Base-by-base conservation (phyloP, 2,797 vertebrate genomes). In the Helostoma temminkii region DNA sequence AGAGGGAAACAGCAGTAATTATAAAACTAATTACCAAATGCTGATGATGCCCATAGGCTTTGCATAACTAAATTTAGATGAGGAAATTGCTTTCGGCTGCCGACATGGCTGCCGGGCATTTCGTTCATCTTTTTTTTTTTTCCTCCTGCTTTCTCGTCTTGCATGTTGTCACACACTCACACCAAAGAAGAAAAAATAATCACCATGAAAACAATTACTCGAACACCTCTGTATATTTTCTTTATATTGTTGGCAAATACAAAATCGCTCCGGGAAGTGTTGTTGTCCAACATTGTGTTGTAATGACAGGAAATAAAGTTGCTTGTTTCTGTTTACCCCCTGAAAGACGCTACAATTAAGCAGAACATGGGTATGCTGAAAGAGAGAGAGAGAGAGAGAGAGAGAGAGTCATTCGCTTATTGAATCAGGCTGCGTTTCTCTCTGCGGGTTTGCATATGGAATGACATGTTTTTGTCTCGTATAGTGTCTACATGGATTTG, bases 11-110 rank as follows among this genome's bases (percentile, higher is more conserved):
- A 81, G 85, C 75, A 84, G 88, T 88, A 88, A 99, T 99, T 98
- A 98, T 97, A 97, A 99, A 99, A 98, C 95, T 98, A 98, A 98
- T 98, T 98, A 98, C 96, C 96, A 97, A 97, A 98, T 95, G 96
- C 95, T 98, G 96, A 98, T 97, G 97, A 97, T 96, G 96, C 96
- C 96, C 96, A 95, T 94, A 96, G 96, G 97, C 96, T 97, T 97
- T 96, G 96, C 96, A 96, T 97, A 96, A 97, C 96, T 97, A 98
- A 96, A 97, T 97, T 97, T 97, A 96, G 95, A 96, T 94, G 94
- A 96, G 96, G 96, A 99, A 97, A 98, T 98, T 98, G 97, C 96
- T 97, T 98, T 97, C 94, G 94, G 94, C 95, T 86, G 73, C 80
- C 63, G 71, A 71, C 55, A 62, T 54, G 52, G 78, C 83, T 76